A percentile compares a stretch with the other conserved stretches of the same genome.
phyloP scores from a whole-genome alignment of 2,797 vertebrate species.

The Nasua narica region DNA sequence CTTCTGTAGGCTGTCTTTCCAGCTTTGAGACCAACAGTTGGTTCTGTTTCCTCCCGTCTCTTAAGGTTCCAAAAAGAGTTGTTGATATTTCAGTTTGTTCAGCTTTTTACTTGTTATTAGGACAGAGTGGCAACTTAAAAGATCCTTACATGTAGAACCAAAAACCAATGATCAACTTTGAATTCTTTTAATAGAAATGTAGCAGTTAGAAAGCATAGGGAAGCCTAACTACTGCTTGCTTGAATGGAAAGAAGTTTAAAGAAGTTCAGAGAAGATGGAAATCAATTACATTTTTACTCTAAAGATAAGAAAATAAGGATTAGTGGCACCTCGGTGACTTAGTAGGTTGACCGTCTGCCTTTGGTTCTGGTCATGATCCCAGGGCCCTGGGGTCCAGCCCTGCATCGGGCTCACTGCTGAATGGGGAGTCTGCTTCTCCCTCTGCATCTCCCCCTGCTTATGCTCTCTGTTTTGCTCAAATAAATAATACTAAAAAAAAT shows the following conservation, averaged over 20 bases:
- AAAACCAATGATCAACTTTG: background rate
- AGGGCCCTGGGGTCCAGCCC: background rate
- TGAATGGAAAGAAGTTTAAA: background rate
- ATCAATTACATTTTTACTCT: background rate
- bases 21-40: background rate
- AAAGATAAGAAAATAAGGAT: background rate
- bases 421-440: background rate
- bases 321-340: background rate
- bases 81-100: background rate
- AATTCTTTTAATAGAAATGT: background rate
- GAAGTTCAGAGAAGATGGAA: background rate
- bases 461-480: background rate
- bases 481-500: background rate
- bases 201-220: background rate
- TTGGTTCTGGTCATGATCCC: background rate
- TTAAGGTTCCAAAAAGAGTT: background rate
- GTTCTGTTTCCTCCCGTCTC: background rate
- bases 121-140: background rate
- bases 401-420: background rate
- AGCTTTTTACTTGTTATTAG: background rate
- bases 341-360: background rate
- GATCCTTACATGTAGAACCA: background rate
- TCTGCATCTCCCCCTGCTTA: too few relatives aligned
- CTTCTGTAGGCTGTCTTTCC: background rate
- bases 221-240: background rate